Percentiles rank a stretch among this genome's conserved stretches.
These are phyloP conservation scores for Echinops telfairi DNA, from an alignment of 2,113 vertebrate genomes.

Conservation along the genomic window DNA sequence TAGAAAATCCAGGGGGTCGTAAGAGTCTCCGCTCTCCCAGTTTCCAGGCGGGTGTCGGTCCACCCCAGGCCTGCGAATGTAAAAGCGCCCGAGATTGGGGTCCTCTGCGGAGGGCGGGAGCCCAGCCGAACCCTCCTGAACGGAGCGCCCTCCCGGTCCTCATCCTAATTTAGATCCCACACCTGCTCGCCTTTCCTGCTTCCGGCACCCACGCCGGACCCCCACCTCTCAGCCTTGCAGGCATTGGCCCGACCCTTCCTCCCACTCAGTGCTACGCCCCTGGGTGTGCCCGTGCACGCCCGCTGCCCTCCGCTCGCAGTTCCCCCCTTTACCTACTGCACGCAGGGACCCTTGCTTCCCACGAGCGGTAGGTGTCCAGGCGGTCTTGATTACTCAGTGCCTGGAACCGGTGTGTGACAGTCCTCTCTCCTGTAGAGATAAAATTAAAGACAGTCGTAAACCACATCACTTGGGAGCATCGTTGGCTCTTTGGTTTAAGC, in stretches of 20 bases:
- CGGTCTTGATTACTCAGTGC: not conserved
- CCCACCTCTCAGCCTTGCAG: slow-evolving; percentile 48
- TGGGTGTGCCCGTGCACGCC: not conserved
- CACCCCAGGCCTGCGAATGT: slow-evolving; percentile 1
- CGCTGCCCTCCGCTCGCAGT: not conserved
- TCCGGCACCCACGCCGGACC: slow-evolving; percentile 77
- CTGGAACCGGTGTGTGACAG: not conserved
- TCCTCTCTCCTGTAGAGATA: not conserved
- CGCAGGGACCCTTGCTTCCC: not conserved
- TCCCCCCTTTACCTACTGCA: not conserved
- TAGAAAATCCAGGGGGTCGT: not conserved
- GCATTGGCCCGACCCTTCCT: slow-evolving; percentile 13
- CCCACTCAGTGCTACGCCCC: not conserved
- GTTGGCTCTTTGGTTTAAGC: not conserved
- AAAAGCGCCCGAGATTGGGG: slow-evolving; percentile 38
- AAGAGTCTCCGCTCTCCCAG: not conserved
- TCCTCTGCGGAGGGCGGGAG: slow-evolving; percentile 13
- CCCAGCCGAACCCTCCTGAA: slow-evolving; percentile 18
- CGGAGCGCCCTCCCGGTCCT: slow-evolving; percentile 40
- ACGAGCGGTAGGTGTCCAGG: not conserved
- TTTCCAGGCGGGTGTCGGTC: slow-evolving; percentile 52
- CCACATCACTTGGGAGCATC: not conserved
- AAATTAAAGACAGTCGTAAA: slow-evolving; percentile 40
- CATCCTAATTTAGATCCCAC: slow-evolving; percentile 78
- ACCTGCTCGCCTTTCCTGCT: slow-evolving; percentile 81